Conservation (phyloP, 2,113 vertebrate species). For the Pitta sordida region DNA sequence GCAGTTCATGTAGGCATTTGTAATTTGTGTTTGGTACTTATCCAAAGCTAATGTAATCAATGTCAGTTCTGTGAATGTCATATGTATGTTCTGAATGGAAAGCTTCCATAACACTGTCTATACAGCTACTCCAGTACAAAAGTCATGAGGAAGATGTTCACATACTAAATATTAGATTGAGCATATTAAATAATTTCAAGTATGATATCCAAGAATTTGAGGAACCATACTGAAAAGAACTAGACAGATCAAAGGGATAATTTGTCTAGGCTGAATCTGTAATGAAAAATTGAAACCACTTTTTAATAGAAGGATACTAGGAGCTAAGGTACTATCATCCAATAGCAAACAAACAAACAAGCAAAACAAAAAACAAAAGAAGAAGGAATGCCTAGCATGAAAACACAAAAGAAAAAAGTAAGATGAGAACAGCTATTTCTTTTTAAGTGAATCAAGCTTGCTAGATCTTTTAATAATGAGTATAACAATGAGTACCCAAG, state of each 20-base stretch:
- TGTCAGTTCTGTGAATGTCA: not conserved
- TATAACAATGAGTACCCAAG: not conserved
- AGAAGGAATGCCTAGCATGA: not conserved
- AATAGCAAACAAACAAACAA: not conserved
- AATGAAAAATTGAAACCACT: not conserved
- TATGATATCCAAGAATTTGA: not conserved
- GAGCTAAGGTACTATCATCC: not conserved
- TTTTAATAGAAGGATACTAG: not conserved
- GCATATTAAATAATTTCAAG: not conserved
- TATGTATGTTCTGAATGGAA: not conserved
- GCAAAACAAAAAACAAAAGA: not conserved
- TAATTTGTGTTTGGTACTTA: not conserved
- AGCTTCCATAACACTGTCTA: not conserved
- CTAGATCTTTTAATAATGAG: not conserved
- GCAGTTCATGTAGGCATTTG: not conserved
- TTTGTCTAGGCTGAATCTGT: not conserved
- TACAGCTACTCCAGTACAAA: not conserved
- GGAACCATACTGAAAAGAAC: not conserved
- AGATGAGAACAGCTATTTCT: not conserved
- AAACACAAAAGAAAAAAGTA: not conserved
- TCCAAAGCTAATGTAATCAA: not conserved
- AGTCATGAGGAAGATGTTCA: not conserved
- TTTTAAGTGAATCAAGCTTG: not conserved
- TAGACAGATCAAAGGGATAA: not conserved
- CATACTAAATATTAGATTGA: not conserved